Percentiles rank a stretch among this genome's conserved stretches.
Conservation (phyloP, 2,113 vertebrate species). For the Cinclus cinclus region DNA sequence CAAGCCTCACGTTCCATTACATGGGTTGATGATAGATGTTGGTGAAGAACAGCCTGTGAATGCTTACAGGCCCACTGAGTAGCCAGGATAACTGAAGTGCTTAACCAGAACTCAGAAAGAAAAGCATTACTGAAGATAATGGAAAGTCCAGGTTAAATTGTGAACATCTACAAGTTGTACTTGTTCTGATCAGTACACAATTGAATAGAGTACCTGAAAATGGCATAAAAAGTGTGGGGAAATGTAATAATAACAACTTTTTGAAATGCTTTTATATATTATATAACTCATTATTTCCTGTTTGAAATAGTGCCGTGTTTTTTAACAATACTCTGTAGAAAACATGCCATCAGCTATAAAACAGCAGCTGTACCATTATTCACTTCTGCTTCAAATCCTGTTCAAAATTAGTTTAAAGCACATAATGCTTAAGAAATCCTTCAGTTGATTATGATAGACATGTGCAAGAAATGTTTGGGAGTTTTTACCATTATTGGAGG, state of each 20-base stretch:
- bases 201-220: not conserved
- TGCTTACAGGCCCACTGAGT: constrained; percentile 54
- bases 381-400: not conserved
- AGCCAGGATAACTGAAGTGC: not conserved
- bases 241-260: not conserved
- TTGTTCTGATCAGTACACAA: not conserved
- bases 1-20: constrained; percentile 70
- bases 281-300: not conserved
- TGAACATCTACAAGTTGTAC: not conserved
- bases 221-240: not conserved
- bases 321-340: not conserved
- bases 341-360: not conserved
- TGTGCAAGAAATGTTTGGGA: not conserved
- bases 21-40: constrained; percentile 42
- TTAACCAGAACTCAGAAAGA: not conserved
- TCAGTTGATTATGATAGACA: not conserved
- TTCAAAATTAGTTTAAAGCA: not conserved
- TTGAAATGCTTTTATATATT: not conserved
- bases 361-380: not conserved
- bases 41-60: constrained; percentile 60
- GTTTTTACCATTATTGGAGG: not conserved
- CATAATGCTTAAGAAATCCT: not conserved
- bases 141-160: not conserved
- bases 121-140: not conserved
- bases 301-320: not conserved